Evolutionary conservation across 2,113 vertebrate species (phyloP), one percentile per base, ranked within the genome.

Genomic region (Copsychus sechellarum): DNA sequence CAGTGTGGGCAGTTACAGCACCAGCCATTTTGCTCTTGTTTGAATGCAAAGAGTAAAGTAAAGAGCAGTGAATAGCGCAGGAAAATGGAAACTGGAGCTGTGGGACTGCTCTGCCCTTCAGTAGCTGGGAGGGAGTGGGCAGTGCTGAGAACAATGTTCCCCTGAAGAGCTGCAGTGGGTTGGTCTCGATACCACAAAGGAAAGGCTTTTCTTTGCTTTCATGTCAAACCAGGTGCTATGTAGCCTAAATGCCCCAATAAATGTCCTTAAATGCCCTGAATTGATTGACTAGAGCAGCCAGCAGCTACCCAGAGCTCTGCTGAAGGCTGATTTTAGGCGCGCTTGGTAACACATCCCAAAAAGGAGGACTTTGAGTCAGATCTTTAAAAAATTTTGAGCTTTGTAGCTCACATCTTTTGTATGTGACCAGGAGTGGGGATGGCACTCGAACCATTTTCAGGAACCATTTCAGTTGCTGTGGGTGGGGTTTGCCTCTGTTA

Each of bases 71-170:
- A 60, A 51, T 0, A 65, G 47, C 1, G 16, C 42, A 77, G 53
- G 60, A 64, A 81, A 83, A 88, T 0, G 3, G 53, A 21, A 38
- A 4, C 1, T 18, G 33, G 38, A 56, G 20, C 4, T 29, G 54
- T 17, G 15, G 14, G 2, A 6, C 12, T 10, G 21, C 64, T 42
- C 81, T 53, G 62, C 24, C 43, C n/a, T 33, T 14, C 17, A 19
- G 29, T 3, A 7, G 10, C 28, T 4, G 21, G 62, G 14, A 48
- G 17, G 57, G 11, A 3, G 7, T 43, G 64, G 26, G 26, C 45
- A 77, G 38, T 0, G 2, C 14, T 42, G 48, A 50, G 36, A 40
- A 36, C 16, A 28, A 2, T 3, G 9, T 2, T 58, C 1, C 56
- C 61, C 57, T 29, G 14, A 33, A 47, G 22, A 77, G 11, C 8